Evolutionary conservation across 2,888 invertebrate species (phyloP), one percentile per base, ranked within the genome.

Genomic region (Protonemura montana): DNA sequence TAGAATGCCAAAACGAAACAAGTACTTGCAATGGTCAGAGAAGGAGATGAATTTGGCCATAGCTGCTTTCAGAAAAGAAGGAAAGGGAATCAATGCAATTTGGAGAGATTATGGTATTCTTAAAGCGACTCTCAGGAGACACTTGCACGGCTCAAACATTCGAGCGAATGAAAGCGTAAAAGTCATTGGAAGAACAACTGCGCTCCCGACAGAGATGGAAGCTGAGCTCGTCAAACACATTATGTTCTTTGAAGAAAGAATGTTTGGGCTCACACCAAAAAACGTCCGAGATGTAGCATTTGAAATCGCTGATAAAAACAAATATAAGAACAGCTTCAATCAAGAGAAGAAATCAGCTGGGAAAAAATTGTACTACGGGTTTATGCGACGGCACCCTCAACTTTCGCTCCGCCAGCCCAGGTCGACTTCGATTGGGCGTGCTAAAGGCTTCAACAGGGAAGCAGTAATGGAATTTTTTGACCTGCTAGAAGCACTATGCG

Each of bases 231-330:
- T 76, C 77, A 76, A 85, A 28, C 85, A 85, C 80, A 30, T 77
- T 25, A 21, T 77, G 3, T 29, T 28, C 25, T 35, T 85, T 41
- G 85, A 85, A 29, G 27, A 85, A 78, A 41, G 77, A 6, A 29
- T 87, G 83, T 88, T 87, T 84, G 88, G 87, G 25, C 86, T 87
- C 28, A 88, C 88, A 76, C 87, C 85, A 76, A 77, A 42, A 86
- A 87, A 88, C 25, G 84, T 88, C 59, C 84, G 88, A 86, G 87
- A 86, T 86, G 78, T 88, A 78, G 88, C 88, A 85, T 88, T 88
- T 85, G 82, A 88, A 81, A 81, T 88, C 27, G 88, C 88, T 25
- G 88, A 87, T 87, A 87, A 86, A 86, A 80, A 87, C 86, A 30
- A 82, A 16, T 86, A 88, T 80, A 82, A 87, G 10, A 86, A 88